Percentiles rank a stretch among this genome's conserved stretches.
Evolutionary conservation across 2,113 vertebrate species (phyloP).

Genomic region (Malurus melanocephalus): DNA sequence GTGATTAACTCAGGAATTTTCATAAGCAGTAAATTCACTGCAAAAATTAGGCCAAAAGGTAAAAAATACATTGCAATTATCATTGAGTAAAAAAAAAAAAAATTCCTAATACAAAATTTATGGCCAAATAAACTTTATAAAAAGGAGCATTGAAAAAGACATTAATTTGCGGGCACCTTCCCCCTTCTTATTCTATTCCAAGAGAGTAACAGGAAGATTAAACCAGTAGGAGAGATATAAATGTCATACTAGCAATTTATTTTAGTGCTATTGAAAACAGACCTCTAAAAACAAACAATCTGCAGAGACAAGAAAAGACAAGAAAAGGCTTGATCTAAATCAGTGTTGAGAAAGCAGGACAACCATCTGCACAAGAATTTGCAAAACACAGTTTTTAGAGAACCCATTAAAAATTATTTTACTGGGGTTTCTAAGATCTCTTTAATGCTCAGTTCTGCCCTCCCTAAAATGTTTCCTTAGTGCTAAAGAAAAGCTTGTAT

Average conservation of each 20-base stretch:
- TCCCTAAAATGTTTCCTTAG: not conserved
- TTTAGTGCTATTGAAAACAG: conserved; percentile 31
- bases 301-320: not conserved
- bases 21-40: not conserved
- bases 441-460: conserved; percentile 1
- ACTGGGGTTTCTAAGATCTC: not conserved
- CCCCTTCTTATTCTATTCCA: not conserved
- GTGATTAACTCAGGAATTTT: conserved; percentile 25
- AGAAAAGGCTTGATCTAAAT: not conserved
- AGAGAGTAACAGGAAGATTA: conserved; percentile 9
- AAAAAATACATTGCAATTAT: not conserved
- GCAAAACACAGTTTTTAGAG: not conserved
- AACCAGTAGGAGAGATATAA: conserved; percentile 29
- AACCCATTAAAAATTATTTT: conserved; percentile 12
- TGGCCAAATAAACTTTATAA: not conserved
- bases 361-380: not conserved
- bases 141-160: not conserved
- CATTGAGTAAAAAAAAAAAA: not conserved
- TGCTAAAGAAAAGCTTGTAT: not conserved
- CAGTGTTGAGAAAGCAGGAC: not conserved
- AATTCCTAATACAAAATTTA: not conserved
- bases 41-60: conserved; percentile 9
- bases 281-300: conserved; percentile 23
- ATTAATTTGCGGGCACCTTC: not conserved
- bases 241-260: conserved; percentile 47